Evolutionary conservation across 2,888 invertebrate genomes (phyloP), one percentile per base, ranked within the genome.

Genomic region (Heliconius charithonia): DNA sequence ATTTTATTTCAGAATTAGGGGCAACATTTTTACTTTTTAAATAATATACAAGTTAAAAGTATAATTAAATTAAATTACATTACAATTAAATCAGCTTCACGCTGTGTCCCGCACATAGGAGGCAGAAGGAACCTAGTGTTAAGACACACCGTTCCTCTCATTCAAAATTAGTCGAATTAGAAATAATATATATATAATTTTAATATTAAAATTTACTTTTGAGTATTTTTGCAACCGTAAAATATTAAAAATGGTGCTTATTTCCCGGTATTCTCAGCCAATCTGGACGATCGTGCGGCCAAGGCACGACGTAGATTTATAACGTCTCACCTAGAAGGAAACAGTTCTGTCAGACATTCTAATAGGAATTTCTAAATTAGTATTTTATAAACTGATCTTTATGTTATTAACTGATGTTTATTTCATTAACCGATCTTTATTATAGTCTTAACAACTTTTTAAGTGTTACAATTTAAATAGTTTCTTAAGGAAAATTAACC

Each of bases 301-400:
- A 29, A 29, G 66, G 22, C 32, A 22, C 29, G 29, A 29, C 22
- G 22, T 22, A 62, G 62, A 62, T 32, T 66, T 66, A 32, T 66
- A 66, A 66, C 22, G 32, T 66, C 62, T n/a, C 66, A 66, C 66
- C 66, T 66, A 32, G 66, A 32, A 29, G 66, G 32, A 66, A 66
- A 32, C 32, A 32, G 22, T 32, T 22, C 66, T 66, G 6, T 19
- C 29, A 32, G 65, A 22, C 65, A 19, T 65, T 66, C 19, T 0
- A 16, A 32, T 66, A 1, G 32, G 32, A 29, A 66, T 66, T 66
- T 19, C 22, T 66, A 32, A 66, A 32, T 66, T 62, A 62, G 13
- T 32, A 32, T 66, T 32, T 22, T 29, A 29, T 29, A 22, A 7
- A 29, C 29, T 37, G 67, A 12, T 67, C 12, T 37, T 32, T n/a